phyloP scores from a whole-genome alignment of 2,113 vertebrate species.

The Chaetorhynchus papuensis region DNA sequence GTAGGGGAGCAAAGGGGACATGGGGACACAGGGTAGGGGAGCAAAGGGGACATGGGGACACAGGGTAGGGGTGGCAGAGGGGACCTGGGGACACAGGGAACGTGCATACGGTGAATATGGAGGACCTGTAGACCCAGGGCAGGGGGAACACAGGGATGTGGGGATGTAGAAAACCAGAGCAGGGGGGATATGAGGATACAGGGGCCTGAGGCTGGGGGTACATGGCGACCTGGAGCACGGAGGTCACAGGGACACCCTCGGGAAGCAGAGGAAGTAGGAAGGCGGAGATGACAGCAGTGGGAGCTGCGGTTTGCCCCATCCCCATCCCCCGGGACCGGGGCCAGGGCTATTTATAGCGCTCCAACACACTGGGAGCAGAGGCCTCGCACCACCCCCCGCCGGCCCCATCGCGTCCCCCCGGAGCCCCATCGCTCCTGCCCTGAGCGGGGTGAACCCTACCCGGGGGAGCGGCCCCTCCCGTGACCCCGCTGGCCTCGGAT shows the following conservation, averaged over 20 bases:
- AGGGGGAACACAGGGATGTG: neutral
- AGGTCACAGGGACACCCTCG: neutral
- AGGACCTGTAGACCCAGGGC: neutral
- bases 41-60: neutral
- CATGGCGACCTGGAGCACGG: neutral
- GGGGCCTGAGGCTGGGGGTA: too few relatives aligned
- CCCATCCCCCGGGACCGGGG: neutral
- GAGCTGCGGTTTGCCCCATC: neutral
- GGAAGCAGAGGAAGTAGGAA: neutral
- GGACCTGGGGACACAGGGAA: neutral
- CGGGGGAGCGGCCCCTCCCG: neutral
- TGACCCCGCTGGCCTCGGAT: neutral
- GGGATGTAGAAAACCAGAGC: neutral
- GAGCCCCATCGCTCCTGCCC: neutral
- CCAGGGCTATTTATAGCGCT: slow-evolving; percentile 15
- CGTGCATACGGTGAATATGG: too few relatives aligned
- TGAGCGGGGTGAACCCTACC: neutral
- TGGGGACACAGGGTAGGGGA: neutral
- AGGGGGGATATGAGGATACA: neutral
- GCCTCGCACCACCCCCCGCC: neutral
- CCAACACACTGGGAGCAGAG: neutral
- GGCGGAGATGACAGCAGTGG: neutral
- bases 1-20: neutral
- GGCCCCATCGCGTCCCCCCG: neutral
- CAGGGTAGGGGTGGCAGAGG: neutral